phyloP scores from a whole-genome alignment of 2,113 vertebrate genomes.

The Alexandromys fortis region DNA sequence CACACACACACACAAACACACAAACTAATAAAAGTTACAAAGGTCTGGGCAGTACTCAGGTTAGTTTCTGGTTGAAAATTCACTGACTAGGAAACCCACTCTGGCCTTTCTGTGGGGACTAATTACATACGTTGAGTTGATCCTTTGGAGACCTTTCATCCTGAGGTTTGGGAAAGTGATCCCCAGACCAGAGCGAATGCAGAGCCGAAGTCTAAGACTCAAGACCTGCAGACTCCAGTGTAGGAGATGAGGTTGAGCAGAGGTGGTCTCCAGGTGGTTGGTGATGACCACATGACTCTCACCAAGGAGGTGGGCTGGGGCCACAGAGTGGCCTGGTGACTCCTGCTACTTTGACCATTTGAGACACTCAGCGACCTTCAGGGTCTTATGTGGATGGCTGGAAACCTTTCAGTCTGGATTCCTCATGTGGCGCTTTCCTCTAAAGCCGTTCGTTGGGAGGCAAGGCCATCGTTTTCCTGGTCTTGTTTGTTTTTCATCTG shows the following conservation, averaged over 20 bases:
- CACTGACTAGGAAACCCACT: background rate
- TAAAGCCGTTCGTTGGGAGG: background rate
- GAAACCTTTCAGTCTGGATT: too few relatives aligned
- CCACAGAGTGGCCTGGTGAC: background rate
- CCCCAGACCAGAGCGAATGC: background rate
- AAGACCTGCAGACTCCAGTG: background rate
- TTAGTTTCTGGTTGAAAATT: background rate
- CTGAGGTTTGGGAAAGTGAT: background rate
- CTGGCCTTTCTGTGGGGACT: background rate
- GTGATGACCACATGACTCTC: background rate
- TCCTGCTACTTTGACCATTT: background rate
- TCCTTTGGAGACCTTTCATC: background rate
- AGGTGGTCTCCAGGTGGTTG: background rate
- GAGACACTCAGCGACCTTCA: too few relatives aligned
- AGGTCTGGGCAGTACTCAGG: background rate
- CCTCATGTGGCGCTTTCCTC: background rate
- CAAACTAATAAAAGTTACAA: background rate
- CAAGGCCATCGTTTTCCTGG: background rate
- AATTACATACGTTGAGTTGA: background rate
- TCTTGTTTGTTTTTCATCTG: background rate
- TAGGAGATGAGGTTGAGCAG: background rate
- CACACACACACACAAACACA: too few relatives aligned
- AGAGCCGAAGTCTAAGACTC: background rate
- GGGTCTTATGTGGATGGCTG: too few relatives aligned
- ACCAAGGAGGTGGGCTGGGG: background rate